Base-by-base conservation (phyloP, 2,113 vertebrate genomes). In the Proteles cristata region DNA sequence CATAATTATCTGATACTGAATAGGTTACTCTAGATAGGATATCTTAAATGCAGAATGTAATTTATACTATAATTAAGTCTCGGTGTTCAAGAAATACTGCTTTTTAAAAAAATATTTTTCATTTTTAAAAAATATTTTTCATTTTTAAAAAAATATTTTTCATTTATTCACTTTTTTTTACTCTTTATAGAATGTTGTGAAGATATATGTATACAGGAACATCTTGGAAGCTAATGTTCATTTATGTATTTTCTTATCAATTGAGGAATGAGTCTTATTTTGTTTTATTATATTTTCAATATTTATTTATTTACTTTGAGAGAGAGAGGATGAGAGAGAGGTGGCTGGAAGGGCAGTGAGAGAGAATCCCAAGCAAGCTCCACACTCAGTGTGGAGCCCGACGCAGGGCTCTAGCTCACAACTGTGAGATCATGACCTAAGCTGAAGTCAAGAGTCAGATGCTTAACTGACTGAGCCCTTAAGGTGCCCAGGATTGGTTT, bases 51-150 rank as follows among this genome's bases (percentile, higher is more conserved):
- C 16, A 77, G 39, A 82, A 39, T 74, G 9, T 2, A 48, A 15
- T 88, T 86, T 43, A 74, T 94, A 45, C 11, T 91, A 33, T 87
- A 94, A 82, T 77, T 96, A 82, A 26, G 19, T 92, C 43, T 96
- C 35, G 55, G 7, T 48, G 3, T 68, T 90, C 17, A 11, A 61
- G 33, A 94, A 65, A 66, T 63, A 26, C 19, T 48, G 1, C 31
- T 55, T 87, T 88, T 68, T 7, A 28, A 76, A 39, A 94, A 74
- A 74, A 21, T 0, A 19, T 0, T 65, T 76, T 76, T 76, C 25
- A 73, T 74, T 74, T 45, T n/a, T n/a, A n/a, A n/a, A 65, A 74
- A 74, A 21, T 0, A 19, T 0, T 65, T 76, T 76, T 76, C 25
- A 73, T 87, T 88, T 68, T 7, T 23, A 76, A 39, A 94, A 65